These are phyloP conservation scores for Isurus oxyrinchus DNA, from an alignment of 2,113 vertebrate genomes.

Conservation along the genomic window DNA sequence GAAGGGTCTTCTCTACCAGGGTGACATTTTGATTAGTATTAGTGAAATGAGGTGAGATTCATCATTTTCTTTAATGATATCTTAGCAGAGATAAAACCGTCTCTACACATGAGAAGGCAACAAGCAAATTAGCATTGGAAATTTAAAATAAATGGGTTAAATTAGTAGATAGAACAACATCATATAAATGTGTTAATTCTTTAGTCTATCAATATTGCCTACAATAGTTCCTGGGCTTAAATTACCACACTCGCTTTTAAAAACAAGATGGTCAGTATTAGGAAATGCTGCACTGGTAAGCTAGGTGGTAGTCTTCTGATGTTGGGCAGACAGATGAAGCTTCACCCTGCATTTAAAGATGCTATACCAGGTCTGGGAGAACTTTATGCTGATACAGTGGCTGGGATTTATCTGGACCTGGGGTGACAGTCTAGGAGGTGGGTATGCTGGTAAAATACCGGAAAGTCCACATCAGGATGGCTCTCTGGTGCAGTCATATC, in stretches of 20 bases:
- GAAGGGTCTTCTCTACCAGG: background rate
- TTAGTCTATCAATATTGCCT: background rate
- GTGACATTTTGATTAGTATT: background rate
- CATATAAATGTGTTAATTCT: background rate
- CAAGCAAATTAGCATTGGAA: background rate
- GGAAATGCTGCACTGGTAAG: background rate
- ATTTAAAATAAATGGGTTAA: background rate
- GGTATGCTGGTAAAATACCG: too few species aligned
- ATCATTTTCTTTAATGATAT: background rate
- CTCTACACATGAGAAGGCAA: background rate
- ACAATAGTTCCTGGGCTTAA: background rate
- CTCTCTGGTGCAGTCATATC: too few species aligned
- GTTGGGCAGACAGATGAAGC: background rate
- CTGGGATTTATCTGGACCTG: too few species aligned
- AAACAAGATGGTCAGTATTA: background rate
- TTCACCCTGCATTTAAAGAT: background rate
- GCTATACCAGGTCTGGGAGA: background rate
- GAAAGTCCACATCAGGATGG: too few species aligned
- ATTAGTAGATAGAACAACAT: background rate
- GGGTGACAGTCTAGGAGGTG: too few species aligned
- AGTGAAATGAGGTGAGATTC: background rate
- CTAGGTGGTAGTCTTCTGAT: background rate
- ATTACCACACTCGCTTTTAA: background rate
- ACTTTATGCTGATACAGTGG: background rate
- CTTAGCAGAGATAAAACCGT: background rate